These are phyloP conservation scores for Arctia plantaginis DNA, from an alignment of 2,888 invertebrate genomes.

Conservation along the genomic window DNA sequence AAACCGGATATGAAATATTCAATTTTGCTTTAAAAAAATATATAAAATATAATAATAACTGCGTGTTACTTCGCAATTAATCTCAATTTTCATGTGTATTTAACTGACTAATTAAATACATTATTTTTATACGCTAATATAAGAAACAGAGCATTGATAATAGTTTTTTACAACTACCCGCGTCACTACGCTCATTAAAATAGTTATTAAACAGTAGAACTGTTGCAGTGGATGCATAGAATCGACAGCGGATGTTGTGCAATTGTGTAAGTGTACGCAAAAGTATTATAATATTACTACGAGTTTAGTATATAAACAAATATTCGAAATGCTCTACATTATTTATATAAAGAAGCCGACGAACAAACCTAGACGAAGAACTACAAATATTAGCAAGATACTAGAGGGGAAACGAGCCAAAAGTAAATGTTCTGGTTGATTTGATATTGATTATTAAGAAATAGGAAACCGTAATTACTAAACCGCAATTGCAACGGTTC, in stretches of 20 bases:
- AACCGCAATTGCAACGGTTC: background rate
- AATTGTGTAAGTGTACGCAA: background rate
- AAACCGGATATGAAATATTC: background rate
- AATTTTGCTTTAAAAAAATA: background rate
- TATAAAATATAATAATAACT: background rate
- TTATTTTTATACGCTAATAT: background rate
- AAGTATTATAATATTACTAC: background rate
- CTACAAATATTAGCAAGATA: background rate
- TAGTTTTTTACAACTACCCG: constrained; percentile 20
- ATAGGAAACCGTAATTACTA: background rate
- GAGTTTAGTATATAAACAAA: background rate
- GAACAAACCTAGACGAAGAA: background rate
- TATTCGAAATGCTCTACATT: background rate
- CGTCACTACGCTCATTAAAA: constrained; percentile 7
- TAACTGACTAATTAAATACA: constrained; percentile 2
- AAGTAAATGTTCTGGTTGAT: background rate
- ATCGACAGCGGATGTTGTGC: constrained; percentile 14
- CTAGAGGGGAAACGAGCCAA: background rate
- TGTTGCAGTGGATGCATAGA: constrained; percentile 20
- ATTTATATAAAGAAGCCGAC: background rate
- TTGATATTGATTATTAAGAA: background rate
- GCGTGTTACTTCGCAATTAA: background rate
- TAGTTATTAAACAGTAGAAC: background rate
- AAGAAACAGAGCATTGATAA: constrained; percentile 30
- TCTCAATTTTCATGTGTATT: background rate